Conservation (phyloP, 2,888 invertebrate species). For the Perdita meconis region DNA sequence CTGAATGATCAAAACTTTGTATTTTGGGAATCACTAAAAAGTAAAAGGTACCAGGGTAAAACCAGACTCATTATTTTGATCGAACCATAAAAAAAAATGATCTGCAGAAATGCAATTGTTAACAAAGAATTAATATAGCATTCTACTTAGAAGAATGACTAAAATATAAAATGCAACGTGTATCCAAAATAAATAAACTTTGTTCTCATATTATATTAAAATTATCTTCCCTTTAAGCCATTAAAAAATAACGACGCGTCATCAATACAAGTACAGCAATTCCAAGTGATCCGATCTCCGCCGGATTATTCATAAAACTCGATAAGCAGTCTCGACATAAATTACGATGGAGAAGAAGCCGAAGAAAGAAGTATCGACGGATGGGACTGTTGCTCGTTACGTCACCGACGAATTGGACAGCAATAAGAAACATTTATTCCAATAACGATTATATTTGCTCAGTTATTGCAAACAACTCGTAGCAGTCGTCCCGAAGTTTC, state of each 20-base stretch:
- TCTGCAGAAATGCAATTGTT: no score
- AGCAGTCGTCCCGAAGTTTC: constrained; percentile 37
- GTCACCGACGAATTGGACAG: constrained; percentile 24
- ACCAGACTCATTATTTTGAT: no score
- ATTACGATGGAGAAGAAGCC: not conserved
- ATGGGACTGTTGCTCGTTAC: constrained; percentile 15
- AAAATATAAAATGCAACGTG: no score
- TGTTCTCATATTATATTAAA: no score
- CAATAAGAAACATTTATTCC: constrained; percentile 15
- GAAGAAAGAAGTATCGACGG: constrained; percentile 7
- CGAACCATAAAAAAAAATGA: no score
- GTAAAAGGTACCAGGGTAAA: no score
- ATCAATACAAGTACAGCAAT: not conserved
- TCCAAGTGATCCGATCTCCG: not conserved
- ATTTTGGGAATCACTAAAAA: not conserved
- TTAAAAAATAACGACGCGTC: not conserved
- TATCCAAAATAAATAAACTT: no score
- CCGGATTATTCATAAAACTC: not conserved
- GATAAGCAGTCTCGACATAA: not conserved
- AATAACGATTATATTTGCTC: constrained; percentile 44
- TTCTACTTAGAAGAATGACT: no score
- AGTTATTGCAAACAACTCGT: constrained; percentile 38
- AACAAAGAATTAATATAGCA: no score
- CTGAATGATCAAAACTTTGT: no score
- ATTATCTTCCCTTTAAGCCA: no score